Conservation (phyloP, 2,113 vertebrate species). For the Oostethus manadensis region DNA sequence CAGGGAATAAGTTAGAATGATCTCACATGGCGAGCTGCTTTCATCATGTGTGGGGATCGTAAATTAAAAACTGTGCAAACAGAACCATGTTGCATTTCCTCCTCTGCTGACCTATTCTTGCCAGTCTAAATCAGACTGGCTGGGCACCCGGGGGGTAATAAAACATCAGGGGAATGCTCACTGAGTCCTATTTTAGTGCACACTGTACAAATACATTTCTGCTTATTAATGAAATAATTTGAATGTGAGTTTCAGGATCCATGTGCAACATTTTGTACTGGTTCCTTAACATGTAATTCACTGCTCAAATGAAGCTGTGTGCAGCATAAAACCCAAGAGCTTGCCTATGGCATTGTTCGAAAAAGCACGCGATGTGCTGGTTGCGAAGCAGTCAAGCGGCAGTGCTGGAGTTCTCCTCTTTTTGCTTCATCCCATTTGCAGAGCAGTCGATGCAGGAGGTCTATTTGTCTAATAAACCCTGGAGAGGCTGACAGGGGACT, state of each 20-base stretch:
- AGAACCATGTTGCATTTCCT: conserved; percentile 60
- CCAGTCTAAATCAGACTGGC: conserved; percentile 38
- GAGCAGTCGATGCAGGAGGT: conserved; percentile 30
- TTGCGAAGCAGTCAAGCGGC: conserved; percentile 51
- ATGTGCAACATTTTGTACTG: not conserved
- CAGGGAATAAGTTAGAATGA: conserved; percentile 9
- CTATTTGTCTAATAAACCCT: conserved; percentile 34
- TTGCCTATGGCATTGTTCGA: conserved; percentile 45
- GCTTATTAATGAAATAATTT: not conserved
- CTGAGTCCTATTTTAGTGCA: conserved; percentile 30
- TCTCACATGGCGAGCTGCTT: conserved; percentile 14
- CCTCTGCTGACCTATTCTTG: conserved; percentile 60
- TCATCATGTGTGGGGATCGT: conserved; percentile 35
- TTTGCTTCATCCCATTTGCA: conserved; percentile 49
- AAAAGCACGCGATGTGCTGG: conserved; percentile 52
- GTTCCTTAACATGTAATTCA: conserved; percentile 28
- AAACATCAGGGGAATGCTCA: conserved; percentile 55
- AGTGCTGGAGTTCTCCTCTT: conserved; percentile 41
- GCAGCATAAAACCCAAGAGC: conserved; percentile 37
- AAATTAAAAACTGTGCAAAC: conserved; percentile 49
- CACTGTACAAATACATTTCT: not conserved
- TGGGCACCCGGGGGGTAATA: conserved; percentile 12
- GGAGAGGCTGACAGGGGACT: conserved; percentile 26
- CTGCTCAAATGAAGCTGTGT: conserved; percentile 36
- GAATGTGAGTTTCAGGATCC: not conserved